Conservation (phyloP, 1,140 invertebrate genomes). For the Parasteatoda tepidariorum region DNA sequence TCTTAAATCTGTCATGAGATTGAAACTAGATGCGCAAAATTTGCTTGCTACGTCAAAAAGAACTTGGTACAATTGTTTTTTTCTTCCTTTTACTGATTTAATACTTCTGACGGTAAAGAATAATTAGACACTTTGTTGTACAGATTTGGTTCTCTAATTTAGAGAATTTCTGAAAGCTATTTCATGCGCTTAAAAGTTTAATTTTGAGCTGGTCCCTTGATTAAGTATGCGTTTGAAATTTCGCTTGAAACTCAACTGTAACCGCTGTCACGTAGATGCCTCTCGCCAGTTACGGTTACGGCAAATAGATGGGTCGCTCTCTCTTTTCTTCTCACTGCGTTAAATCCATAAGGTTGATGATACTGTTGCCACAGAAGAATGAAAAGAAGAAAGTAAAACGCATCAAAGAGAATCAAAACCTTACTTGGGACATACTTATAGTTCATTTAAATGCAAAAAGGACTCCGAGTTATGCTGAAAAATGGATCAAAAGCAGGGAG, state of each 20-base stretch:
- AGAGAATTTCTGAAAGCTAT: too few relatives aligned
- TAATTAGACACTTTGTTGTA: too few relatives aligned
- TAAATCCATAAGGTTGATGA: conserved; percentile 53
- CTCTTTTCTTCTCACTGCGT: neutral
- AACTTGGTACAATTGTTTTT: too few relatives aligned
- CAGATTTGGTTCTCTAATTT: too few relatives aligned
- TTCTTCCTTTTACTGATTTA: too few relatives aligned
- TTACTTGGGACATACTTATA: conserved; percentile 29
- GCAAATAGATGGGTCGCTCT: conserved; percentile 36
- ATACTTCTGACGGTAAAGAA: too few relatives aligned
- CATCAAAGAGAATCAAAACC: conserved; percentile 55
- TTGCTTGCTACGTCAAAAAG: too few relatives aligned
- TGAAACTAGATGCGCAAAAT: too few relatives aligned
- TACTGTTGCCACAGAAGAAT: conserved; percentile 37
- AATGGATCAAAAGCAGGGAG: conserved; percentile 29
- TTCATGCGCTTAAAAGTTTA: neutral
- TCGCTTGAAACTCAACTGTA: conserved; percentile 24
- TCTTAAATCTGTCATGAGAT: too few relatives aligned
- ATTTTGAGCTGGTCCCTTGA: neutral
- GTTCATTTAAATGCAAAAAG: conserved; percentile 60
- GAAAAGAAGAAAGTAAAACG: conserved; percentile 10
- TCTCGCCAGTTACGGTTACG: conserved; percentile 39
- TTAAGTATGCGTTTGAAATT: conserved; percentile 11
- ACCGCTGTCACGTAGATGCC: conserved; percentile 24
- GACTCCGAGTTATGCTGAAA: conserved; percentile 44